Conservation (phyloP, 2,888 invertebrate genomes). For the Erannis defoliaria region DNA sequence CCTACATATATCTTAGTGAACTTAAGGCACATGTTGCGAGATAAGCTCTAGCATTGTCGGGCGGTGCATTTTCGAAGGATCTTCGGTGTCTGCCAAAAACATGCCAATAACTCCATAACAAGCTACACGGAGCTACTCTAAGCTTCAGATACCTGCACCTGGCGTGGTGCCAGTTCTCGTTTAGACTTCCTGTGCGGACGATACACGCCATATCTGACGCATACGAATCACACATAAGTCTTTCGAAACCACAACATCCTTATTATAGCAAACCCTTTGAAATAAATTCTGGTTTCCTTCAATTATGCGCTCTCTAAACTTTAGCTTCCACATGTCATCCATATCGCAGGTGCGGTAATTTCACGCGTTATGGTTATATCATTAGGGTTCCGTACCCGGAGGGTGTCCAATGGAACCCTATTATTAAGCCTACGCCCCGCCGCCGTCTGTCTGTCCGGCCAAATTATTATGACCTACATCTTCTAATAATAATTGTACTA, state of each 20-base stretch:
- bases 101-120: slow-evolving; percentile 9
- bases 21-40: not conserved
- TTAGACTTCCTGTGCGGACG: slow-evolving; percentile 42
- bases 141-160: slow-evolving; percentile 30
- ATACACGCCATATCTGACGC: slow-evolving; percentile 20
- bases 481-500: no score
- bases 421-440: no score
- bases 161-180: slow-evolving; percentile 37
- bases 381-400: no score
- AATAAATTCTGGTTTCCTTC: slow-evolving; percentile 43
- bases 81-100: slow-evolving; percentile 19
- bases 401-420: no score
- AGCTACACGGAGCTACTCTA: slow-evolving; percentile 13
- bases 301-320: slow-evolving; percentile 54
- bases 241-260: slow-evolving; percentile 27
- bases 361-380: slow-evolving; percentile 57
- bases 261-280: slow-evolving; percentile 25
- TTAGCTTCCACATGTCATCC: slow-evolving; percentile 50
- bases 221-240: slow-evolving; percentile 29
- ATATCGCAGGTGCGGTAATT: slow-evolving; percentile 67
- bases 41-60: slow-evolving; percentile 3
- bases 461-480: no score
- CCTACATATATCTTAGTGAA: no score
- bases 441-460: no score
- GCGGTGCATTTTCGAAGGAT: not conserved